Percentiles rank a stretch among this genome's conserved stretches.
These are phyloP conservation scores for Nomada fucata DNA, from an alignment of 2,888 invertebrate species.

Conservation along the genomic window DNA sequence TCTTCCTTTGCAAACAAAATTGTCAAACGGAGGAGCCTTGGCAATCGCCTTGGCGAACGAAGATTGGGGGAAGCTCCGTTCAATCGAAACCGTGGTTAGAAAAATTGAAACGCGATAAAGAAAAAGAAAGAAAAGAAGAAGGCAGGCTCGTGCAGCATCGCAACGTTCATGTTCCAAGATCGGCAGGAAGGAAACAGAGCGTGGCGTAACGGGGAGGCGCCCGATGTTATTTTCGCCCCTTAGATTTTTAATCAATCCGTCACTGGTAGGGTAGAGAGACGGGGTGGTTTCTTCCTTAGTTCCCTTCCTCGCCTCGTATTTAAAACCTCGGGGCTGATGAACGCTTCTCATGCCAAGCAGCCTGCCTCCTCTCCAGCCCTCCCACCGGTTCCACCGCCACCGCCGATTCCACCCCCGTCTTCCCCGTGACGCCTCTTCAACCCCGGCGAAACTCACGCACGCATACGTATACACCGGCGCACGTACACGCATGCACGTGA, in stretches of 20 bases:
- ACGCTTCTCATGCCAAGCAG: constrained; percentile 83
- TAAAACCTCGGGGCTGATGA: constrained; percentile 85
- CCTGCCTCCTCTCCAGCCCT: constrained; percentile 68
- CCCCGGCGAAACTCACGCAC: constrained; percentile 63
- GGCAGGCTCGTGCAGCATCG: neutral
- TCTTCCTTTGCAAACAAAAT: neutral
- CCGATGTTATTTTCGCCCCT: constrained; percentile 81
- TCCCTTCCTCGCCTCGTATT: constrained; percentile 83
- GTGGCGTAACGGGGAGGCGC: constrained; percentile 66
- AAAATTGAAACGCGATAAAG: neutral
- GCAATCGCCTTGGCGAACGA: neutral
- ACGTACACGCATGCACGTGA: constrained; percentile 44
- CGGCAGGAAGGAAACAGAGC: constrained; percentile 39
- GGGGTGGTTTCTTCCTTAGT: constrained; percentile 81
- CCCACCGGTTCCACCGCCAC: constrained; percentile 69
- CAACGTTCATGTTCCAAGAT: constrained; percentile 19
- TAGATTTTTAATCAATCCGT: constrained; percentile 85
- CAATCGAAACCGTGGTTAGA: neutral
- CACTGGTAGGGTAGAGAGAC: constrained; percentile 79
- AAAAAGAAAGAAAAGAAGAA: neutral
- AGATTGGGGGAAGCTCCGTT: neutral
- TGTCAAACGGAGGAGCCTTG: neutral
- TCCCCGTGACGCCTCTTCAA: constrained; percentile 26
- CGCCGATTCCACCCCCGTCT: constrained; percentile 65
- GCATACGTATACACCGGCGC: constrained; percentile 57